Percentiles rank a stretch among this genome's conserved stretches.
phyloP scores from a whole-genome alignment of 1,140 invertebrate species.

The Brachionus koreanus region DNA sequence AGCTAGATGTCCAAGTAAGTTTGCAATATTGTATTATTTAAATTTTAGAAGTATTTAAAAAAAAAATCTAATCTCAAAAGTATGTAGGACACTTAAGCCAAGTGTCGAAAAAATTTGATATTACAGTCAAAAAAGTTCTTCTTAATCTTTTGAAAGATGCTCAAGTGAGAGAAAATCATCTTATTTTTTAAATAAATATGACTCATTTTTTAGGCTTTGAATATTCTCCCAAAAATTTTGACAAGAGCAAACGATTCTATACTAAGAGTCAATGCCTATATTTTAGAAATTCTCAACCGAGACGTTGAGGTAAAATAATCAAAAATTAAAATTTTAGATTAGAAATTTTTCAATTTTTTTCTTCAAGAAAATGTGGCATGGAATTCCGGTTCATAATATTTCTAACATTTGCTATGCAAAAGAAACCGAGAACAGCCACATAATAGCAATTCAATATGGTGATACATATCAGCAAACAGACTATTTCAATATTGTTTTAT shows the following conservation, averaged over 20 bases:
- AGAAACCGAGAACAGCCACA: constrained; percentile 10
- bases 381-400: constrained; percentile 17
- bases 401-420: constrained; percentile 35
- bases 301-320: background rate
- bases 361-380: constrained; percentile 10
- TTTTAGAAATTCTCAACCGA: background rate
- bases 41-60: background rate
- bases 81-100: constrained; percentile 8
- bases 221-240: background rate
- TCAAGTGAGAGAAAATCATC: background rate
- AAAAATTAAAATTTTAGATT: background rate
- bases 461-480: constrained; percentile 7
- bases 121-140: background rate
- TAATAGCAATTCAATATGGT: constrained; percentile 1
- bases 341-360: background rate
- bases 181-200: background rate
- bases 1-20: constrained; percentile 9
- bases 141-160: constrained; percentile 24
- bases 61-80: background rate
- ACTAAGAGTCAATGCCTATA: background rate
- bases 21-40: background rate
- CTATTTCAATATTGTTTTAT: background rate
- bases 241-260: constrained; percentile 16
- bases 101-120: constrained; percentile 27
- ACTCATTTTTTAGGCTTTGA: background rate